Base-by-base conservation (phyloP, 2,888 invertebrate species). In the Sphinx pinastri region DNA sequence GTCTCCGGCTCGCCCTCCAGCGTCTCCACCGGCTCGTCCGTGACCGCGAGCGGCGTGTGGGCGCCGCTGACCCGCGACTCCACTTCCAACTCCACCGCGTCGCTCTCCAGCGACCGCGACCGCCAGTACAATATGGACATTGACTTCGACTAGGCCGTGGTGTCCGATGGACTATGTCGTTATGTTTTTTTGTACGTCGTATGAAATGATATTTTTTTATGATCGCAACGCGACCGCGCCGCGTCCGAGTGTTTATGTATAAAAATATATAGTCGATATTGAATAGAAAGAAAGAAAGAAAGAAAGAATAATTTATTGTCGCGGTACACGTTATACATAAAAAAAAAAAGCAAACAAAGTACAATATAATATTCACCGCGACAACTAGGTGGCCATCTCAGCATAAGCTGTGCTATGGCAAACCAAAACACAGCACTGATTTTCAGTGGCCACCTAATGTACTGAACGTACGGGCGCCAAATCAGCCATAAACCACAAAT, bases 81-180 rank as follows among this genome's bases (percentile, higher is more conserved):
- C 74, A 67, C 70, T 70, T 74, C 81, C 60, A 78, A 79, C 38
- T 80, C 82, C 4, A 71, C 82, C 16, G 77, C 83, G 45, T 82
- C 84, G 73, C 83, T 84, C 74, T 83, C 85, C 68, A 71, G 70
- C 69, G 87, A 85, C 60, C 79, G 83, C 73, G 86, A 85, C 75
- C 82, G 81, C 68, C 86, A 88, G 76, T 90, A 90, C 85, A 90
- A 93, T 83, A 93, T 93, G 89, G 94, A 94, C 85, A 89, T 94
- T 68, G 94, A 94, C 82, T 94, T 84, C 81, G 93, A 93, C 76
- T 93, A 93, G 77, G 57, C 58, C 70, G 68, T 54, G 14, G 19
- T 13, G 55, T 47, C 13, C 31, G 16, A 6, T 16, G 52, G 16
- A n/a, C 47, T 19, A 8, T 19, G 63, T 66, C 67, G 67, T 14